A percentile compares a stretch with the other conserved stretches of the same genome.
Conservation (phyloP, 2,797 vertebrate genomes). For the Hemitrygon akajei region DNA sequence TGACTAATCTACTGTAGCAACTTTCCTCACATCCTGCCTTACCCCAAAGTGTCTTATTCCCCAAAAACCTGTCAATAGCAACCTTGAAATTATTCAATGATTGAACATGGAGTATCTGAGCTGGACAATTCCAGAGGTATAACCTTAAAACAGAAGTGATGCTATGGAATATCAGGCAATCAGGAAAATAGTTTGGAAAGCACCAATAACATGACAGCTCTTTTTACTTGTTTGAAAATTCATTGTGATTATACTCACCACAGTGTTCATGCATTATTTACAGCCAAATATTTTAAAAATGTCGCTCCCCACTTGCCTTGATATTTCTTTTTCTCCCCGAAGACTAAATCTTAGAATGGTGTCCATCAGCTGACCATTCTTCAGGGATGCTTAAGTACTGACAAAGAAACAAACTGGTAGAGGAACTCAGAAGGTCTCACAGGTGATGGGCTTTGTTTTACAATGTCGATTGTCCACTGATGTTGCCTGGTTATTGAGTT, state of each 20-base stretch:
- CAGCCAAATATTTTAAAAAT: neutral
- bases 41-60: neutral
- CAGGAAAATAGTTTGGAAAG: neutral
- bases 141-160: neutral
- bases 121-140: neutral
- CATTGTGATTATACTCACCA: neutral
- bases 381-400: neutral
- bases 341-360: neutral
- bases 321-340: neutral
- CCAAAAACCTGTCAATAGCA: neutral
- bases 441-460: no score
- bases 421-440: no score
- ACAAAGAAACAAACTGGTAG: no score
- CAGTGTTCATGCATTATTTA: neutral
- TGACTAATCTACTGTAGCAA: neutral
- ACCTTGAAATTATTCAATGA: neutral
- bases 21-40: neutral
- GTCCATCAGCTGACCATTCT: neutral
- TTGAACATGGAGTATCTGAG: neutral
- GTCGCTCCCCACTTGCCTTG: neutral
- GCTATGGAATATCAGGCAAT: neutral
- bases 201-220: neutral
- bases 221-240: neutral
- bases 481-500: no score
- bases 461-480: no score